Evolutionary conservation across 2,113 vertebrate species (phyloP).

Genomic region (Globicephala melas): DNA sequence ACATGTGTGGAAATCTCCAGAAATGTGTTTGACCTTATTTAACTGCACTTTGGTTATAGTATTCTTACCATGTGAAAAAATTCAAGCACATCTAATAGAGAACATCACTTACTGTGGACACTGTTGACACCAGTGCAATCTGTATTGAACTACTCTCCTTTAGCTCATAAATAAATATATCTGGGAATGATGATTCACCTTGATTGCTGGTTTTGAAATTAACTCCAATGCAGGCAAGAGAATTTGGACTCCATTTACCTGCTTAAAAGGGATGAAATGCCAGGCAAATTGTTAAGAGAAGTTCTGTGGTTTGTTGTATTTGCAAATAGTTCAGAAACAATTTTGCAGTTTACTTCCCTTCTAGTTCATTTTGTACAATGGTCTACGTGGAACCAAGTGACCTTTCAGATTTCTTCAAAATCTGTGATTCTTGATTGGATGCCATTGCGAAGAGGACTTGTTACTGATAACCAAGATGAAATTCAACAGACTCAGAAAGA

Average conservation of each 20-base stretch:
- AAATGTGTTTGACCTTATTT: neutral
- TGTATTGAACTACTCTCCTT: neutral
- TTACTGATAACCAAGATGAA: neutral
- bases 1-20: neutral
- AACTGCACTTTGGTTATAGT: neutral
- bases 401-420: conserved; percentile 1
- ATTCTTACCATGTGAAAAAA: neutral
- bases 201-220: neutral
- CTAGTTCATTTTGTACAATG: neutral
- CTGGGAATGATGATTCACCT: neutral
- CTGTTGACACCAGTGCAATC: neutral
- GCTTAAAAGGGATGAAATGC: neutral
- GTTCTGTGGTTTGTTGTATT: neutral
- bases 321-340: conserved; percentile 5
- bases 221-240: neutral
- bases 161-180: neutral
- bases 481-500: neutral
- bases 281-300: neutral
- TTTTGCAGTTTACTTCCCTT: neutral
- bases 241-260: neutral
- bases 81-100: neutral
- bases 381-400: neutral
- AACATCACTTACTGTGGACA: neutral
- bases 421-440: neutral
- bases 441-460: neutral